phyloP scores from a whole-genome alignment of 2,888 invertebrate species.

The Dasypogon diadema region DNA sequence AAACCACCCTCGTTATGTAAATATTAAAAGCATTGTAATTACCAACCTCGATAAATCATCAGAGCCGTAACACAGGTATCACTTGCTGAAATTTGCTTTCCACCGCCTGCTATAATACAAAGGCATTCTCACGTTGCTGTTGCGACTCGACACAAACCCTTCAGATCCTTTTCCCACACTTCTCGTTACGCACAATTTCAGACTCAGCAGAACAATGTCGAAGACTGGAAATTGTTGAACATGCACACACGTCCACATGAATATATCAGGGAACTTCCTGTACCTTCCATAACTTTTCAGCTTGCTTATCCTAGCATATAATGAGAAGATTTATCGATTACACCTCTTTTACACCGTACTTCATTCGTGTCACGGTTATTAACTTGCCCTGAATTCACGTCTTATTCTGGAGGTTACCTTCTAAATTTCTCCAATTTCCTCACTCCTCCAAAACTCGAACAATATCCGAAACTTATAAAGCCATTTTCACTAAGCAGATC shows the following conservation, averaged over 20 bases:
- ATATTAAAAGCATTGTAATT: neutral
- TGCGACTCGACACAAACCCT: neutral
- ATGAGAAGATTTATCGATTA: neutral
- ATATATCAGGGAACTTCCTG: no score
- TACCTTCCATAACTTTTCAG: neutral
- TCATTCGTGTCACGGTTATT: neutral
- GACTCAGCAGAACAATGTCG: no score
- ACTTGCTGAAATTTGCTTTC: neutral
- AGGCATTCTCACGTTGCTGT: constrained; percentile 4
- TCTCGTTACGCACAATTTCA: no score
- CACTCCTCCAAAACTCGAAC: neutral
- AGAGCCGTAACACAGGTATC: constrained; percentile 1
- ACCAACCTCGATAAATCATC: constrained; percentile 29
- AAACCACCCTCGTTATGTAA: neutral
- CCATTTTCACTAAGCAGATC: neutral
- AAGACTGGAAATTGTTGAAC: no score
- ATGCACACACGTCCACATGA: no score
- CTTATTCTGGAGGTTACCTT: neutral
- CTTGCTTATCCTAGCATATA: neutral
- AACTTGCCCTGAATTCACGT: neutral
- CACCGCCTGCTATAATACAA: neutral
- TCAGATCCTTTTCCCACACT: neutral
- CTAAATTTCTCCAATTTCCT: neutral
- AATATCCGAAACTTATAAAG: neutral
- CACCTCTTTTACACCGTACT: neutral